Conservation (phyloP, 2,113 vertebrate species). For the Orthonyx spaldingii region DNA sequence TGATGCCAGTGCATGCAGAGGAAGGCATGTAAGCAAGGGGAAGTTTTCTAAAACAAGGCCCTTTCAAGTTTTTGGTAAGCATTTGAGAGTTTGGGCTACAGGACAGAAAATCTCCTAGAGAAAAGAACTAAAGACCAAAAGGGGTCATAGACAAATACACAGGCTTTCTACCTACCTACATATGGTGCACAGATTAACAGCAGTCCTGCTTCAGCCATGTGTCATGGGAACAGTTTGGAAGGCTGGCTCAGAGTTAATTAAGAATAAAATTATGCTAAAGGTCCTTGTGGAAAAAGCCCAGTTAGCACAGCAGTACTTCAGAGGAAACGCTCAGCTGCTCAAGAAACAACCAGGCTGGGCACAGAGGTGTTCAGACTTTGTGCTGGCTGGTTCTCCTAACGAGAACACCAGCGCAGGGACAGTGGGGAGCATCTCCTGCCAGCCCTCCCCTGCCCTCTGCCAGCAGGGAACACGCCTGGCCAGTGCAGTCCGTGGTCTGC, state of each 20-base stretch:
- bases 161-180: background rate
- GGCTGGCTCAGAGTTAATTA: background rate
- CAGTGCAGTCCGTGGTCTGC: background rate
- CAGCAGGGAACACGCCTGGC: background rate
- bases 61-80: background rate
- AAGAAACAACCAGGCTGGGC: background rate
- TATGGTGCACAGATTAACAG: background rate
- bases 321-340: background rate
- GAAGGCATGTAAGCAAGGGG: accelerated
- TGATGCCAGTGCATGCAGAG: background rate
- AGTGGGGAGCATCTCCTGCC: background rate
- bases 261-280: background rate
- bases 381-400: background rate
- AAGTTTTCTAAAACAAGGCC: background rate
- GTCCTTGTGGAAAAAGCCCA: background rate
- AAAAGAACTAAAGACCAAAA: background rate
- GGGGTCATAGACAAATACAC: background rate
- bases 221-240: background rate
- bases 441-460: background rate
- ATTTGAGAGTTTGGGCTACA: background rate
- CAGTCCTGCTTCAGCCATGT: background rate
- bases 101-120: background rate
- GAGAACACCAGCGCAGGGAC: background rate
- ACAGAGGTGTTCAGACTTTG: background rate
- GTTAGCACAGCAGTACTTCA: background rate